phyloP scores from a whole-genome alignment of 2,888 invertebrate species.

The Gisinianus flammeolus region DNA sequence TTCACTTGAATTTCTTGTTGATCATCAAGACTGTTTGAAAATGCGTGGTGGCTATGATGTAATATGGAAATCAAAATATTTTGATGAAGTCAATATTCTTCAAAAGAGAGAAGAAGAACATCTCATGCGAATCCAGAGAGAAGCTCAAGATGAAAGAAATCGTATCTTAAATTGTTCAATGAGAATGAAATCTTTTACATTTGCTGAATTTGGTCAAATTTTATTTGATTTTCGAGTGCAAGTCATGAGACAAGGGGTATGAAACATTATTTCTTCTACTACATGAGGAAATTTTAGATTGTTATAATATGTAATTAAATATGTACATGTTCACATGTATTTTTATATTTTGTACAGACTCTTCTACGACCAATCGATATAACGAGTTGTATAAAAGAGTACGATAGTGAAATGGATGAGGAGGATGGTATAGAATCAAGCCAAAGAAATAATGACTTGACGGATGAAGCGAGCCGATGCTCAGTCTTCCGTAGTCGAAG shows the following conservation, averaged over 20 bases:
- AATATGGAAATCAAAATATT: conserved; percentile 47
- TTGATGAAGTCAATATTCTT: conserved; percentile 43
- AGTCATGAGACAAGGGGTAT: conserved; percentile 16
- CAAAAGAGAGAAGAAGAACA: conserved; percentile 15
- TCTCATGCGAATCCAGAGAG: not conserved
- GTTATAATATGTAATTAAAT: conserved; percentile 6
- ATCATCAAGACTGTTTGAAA: conserved; percentile 38
- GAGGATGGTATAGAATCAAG: not conserved
- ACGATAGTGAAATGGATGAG: conserved; percentile 9
- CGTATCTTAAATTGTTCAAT: not conserved
- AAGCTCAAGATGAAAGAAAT: conserved; percentile 1
- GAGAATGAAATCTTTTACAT: conserved; percentile 35
- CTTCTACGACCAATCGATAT: conserved; percentile 24
- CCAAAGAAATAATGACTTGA: not conserved
- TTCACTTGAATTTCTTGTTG: conserved; percentile 63
- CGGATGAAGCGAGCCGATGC: conserved; percentile 2
- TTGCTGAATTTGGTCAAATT: conserved; percentile 34
- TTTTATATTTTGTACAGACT: not conserved
- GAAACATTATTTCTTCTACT: not conserved
- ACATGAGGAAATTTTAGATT: not conserved
- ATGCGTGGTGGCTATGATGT: conserved; percentile 35
- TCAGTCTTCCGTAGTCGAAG: conserved; percentile 3
- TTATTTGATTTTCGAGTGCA: conserved; percentile 24
- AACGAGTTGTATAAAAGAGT: conserved; percentile 3
- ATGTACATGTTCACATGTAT: not conserved